Base-by-base conservation (phyloP, 2,797 vertebrate species). In the Adelosebastes latens region DNA sequence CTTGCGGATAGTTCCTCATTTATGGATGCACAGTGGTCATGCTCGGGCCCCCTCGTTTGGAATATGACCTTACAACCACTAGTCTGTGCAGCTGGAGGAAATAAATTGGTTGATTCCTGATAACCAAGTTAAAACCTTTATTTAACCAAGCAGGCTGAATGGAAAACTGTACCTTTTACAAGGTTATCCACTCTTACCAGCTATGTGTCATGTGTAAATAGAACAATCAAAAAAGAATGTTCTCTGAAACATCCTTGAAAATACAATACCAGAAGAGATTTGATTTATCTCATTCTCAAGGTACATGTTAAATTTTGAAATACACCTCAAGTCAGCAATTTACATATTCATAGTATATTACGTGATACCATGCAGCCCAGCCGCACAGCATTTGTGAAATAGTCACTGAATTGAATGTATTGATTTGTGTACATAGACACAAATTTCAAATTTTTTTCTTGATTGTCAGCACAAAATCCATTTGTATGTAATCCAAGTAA, bases 321-420 rank as follows among this genome's bases (percentile, higher is more conserved):
- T 55, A 36, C 20, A 63, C 27, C 29, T 6, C 22, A 69, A 49
- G 58, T 53, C 67, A 78, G 18, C 31, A 80, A 68, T 75, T 83
- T 36, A 77, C 79, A 32, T 77, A 82, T 78, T 78, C 79, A 85
- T 83, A 59, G 27, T 24, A 1, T 75, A 70, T 80, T 61, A 27
- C 24, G 27, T 76, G 42, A 63, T 69, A 27, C 58, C 7, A 34
- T 22, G 18, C 16, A 49, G 42, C 42, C 42, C 42, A 20, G 18
- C 18, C 16, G 3, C 42, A 49, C 42, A 49, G 16, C 0, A 49
- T 49, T 20, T 20, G 18, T 18, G 42, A 49, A 49, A 20, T 20
- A 49, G 16, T 49, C 42, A 49, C 42, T 8, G 18, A 20, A 49
- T 49, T 49, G 0, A 49, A 49, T 49, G 7, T 49, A 49, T 49